A percentile compares a stretch with the other conserved stretches of the same genome.
Evolutionary conservation across 2,888 invertebrate genomes (phyloP).

Genomic region (Troilus luridus): DNA sequence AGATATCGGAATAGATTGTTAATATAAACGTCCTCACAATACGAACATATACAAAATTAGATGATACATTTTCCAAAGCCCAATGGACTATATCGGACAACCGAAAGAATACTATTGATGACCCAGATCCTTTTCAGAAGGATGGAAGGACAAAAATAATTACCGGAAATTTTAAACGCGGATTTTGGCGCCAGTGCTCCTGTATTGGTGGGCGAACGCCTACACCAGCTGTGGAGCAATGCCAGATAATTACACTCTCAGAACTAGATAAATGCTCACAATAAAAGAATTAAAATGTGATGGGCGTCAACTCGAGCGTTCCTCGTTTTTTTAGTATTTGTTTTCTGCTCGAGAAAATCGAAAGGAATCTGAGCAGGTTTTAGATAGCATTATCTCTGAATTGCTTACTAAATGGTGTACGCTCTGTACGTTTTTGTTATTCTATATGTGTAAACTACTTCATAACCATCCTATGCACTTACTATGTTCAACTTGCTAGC

Average conservation of each 20-base stretch:
- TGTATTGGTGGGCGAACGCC: constrained; percentile 36
- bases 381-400: no score
- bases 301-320: background rate
- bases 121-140: background rate
- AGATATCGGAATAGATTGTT: no score
- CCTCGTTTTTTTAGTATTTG: background rate
- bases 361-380: no score
- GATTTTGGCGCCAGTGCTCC: constrained; percentile 41
- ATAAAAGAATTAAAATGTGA: constrained; percentile 6
- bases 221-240: constrained; percentile 13
- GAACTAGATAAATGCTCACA: constrained; percentile 17
- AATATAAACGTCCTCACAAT: no score
- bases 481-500: no score
- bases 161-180: constrained; percentile 31
- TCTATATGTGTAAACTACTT: no score
- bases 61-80: background rate
- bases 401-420: no score
- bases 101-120: background rate
- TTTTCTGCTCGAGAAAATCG: background rate
- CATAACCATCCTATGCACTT: no score
- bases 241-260: background rate
- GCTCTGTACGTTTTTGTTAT: no score
- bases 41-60: no score
- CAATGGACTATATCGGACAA: no score
- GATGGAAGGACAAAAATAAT: constrained; percentile 17